These are phyloP conservation scores for Suncus etruscus DNA, from an alignment of 2,113 vertebrate genomes.

Conservation along the genomic window DNA sequence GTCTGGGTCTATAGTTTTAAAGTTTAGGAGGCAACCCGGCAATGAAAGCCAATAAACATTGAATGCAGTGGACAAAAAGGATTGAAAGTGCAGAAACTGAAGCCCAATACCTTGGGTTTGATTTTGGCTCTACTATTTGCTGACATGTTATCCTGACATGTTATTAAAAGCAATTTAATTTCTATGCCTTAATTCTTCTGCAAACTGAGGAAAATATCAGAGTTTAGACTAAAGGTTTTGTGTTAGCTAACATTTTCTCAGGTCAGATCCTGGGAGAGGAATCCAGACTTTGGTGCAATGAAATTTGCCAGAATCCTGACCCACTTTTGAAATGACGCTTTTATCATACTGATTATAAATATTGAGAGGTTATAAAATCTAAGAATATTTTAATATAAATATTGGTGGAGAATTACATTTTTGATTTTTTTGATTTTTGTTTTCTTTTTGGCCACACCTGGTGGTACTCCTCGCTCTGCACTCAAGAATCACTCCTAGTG, in stretches of 20 bases:
- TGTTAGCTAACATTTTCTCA: background rate
- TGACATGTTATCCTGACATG: background rate
- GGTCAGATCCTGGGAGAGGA: background rate
- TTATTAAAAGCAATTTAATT: conserved; percentile 18
- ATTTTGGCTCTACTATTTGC: background rate
- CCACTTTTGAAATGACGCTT: background rate
- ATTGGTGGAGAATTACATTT: background rate
- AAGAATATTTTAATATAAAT: conserved; percentile 29
- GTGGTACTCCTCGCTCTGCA: too few species aligned
- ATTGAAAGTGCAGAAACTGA: background rate
- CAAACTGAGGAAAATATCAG: conserved; percentile 3
- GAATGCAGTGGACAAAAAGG: background rate
- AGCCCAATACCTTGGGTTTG: background rate
- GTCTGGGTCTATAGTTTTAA: conserved; percentile 20
- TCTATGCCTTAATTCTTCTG: conserved; percentile 11
- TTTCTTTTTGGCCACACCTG: too few species aligned
- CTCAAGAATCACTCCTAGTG: too few species aligned
- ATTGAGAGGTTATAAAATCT: background rate
- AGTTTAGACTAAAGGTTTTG: background rate
- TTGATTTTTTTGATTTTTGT: too few species aligned
- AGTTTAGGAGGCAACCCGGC: background rate
- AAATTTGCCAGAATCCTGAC: background rate
- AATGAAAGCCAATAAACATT: conserved; percentile 29
- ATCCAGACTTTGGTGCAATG: background rate
- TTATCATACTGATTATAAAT: background rate